phyloP scores from a whole-genome alignment of 2,888 invertebrate species.

The Drosophila mimetica region DNA sequence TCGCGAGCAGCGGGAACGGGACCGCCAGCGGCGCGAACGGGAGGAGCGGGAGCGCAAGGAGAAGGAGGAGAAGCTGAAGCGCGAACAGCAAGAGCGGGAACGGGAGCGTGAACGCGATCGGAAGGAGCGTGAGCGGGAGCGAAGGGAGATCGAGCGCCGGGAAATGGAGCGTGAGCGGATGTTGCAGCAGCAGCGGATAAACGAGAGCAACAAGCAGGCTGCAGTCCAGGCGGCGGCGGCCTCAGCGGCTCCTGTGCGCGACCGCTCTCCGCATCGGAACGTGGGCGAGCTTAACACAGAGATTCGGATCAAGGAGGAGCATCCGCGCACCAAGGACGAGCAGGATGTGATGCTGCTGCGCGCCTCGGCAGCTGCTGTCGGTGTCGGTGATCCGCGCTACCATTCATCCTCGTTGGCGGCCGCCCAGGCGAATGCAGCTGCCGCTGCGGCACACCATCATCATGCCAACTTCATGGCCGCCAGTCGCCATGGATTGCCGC shows the following conservation, averaged over 20 bases:
- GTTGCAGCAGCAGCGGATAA: constrained; percentile 86
- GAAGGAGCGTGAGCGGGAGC: constrained; percentile 86
- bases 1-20: constrained; percentile 84
- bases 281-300: constrained; percentile 85
- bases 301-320: constrained; percentile 87
- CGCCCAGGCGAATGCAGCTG: constrained; percentile 83
- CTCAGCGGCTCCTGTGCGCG: constrained; percentile 84
- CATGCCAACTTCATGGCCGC: constrained; percentile 85
- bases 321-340: constrained; percentile 85
- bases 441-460: constrained; percentile 82
- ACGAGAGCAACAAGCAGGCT: constrained; percentile 85
- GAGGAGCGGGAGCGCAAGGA: constrained; percentile 84
- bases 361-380: constrained; percentile 68
- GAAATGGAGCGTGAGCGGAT: constrained; percentile 87
- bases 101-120: constrained; percentile 86
- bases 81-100: constrained; percentile 86
- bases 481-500: constrained; percentile 84
- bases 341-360: constrained; percentile 85
- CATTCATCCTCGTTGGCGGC: constrained; percentile 84
- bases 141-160: constrained; percentile 86
- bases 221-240: constrained; percentile 80
- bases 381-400: constrained; percentile 86
- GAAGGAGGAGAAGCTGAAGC: constrained; percentile 86
- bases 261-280: constrained; percentile 91
- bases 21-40: constrained; percentile 84